phyloP scores from a whole-genome alignment of 1,140 invertebrate genomes.

The Caerostris extrusa region DNA sequence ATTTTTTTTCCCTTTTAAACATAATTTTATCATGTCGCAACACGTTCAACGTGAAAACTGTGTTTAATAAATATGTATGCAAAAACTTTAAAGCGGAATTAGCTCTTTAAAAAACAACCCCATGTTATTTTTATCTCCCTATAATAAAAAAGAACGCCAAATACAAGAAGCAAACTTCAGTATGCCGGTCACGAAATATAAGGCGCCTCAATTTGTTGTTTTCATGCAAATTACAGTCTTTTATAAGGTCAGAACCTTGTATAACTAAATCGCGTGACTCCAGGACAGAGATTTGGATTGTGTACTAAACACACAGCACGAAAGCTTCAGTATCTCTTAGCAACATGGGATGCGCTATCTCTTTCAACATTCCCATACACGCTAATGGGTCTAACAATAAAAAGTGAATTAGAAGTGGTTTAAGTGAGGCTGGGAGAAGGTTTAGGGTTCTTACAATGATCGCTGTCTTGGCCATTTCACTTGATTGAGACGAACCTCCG shows the following conservation, averaged over 20 bases:
- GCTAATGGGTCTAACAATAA: not conserved
- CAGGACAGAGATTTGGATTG: not conserved
- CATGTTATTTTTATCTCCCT: not conserved
- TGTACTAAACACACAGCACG: slow-evolving; percentile 38
- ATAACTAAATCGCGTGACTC: slow-evolving; percentile 27
- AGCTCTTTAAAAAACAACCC: not conserved
- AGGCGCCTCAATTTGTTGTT: slow-evolving; percentile 45
- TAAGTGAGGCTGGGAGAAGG: not conserved
- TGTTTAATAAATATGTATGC: too few relatives aligned
- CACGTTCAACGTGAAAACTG: not conserved
- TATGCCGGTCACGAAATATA: slow-evolving; percentile 32
- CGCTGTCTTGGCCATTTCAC: not conserved
- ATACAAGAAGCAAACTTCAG: not conserved
- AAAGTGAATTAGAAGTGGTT: not conserved
- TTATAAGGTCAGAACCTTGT: slow-evolving; percentile 48
- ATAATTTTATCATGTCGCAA: not conserved
- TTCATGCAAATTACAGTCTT: slow-evolving; percentile 2
- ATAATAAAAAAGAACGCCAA: not conserved
- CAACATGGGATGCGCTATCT: slow-evolving; percentile 19
- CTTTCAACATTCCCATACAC: slow-evolving; percentile 22
- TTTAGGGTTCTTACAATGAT: not conserved
- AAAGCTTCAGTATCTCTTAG: slow-evolving; percentile 10
- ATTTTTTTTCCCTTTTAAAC: not conserved
- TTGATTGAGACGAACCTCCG: not conserved
- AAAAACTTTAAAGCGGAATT: too few relatives aligned